These are phyloP conservation scores for Pectinophora gossypiella DNA, from an alignment of 1,140 invertebrate species.

Conservation along the genomic window DNA sequence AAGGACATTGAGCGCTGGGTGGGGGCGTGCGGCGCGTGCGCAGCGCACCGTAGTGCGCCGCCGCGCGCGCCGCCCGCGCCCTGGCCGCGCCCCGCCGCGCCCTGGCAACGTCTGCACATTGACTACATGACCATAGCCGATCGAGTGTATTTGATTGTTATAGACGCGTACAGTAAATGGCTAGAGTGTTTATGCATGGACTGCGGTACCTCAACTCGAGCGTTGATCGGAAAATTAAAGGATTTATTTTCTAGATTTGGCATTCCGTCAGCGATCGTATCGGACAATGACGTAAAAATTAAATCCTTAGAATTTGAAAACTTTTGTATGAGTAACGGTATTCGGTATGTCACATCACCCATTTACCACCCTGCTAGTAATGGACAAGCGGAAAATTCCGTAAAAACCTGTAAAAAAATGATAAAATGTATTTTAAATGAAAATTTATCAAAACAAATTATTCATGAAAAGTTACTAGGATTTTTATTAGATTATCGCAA, in stretches of 20 bases:
- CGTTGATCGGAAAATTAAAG: not conserved
- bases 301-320: not conserved
- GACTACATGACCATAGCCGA: slow-evolving; percentile 1
- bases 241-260: slow-evolving; percentile 5
- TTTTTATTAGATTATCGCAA: no score
- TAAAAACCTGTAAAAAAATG: no score
- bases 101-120: slow-evolving; percentile 3
- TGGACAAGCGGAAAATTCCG: no score
- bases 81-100: not conserved
- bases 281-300: slow-evolving; percentile 5
- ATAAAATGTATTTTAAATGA: no score
- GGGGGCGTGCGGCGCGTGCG: slow-evolving; percentile 3
- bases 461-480: no score
- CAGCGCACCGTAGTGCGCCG: not conserved
- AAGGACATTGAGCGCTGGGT: slow-evolving; percentile 3
- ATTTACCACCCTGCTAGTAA: no score
- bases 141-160: not conserved
- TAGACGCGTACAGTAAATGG: slow-evolving; percentile 6
- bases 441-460: no score
- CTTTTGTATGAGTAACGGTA: slow-evolving; percentile 4
- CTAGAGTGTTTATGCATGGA: slow-evolving; percentile 6
- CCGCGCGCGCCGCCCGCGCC: slow-evolving; percentile 2
- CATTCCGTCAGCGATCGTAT: not conserved
- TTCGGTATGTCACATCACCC: not conserved
- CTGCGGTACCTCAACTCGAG: not conserved